phyloP scores from a whole-genome alignment of 2,113 vertebrate genomes.

The Hoplias malabaricus region DNA sequence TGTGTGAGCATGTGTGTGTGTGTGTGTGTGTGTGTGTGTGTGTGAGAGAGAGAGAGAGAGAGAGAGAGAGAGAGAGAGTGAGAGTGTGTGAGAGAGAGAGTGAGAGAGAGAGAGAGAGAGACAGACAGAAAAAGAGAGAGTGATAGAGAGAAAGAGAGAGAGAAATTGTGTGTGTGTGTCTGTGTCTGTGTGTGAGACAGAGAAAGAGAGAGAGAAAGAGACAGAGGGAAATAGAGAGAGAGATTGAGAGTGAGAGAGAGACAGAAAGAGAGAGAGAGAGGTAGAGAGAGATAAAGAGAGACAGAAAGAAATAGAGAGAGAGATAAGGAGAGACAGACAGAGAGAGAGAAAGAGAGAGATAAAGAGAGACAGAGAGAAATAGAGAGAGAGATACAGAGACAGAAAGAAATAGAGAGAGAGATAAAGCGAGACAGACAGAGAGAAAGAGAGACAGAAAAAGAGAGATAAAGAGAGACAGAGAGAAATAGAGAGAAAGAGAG shows the following conservation, averaged over 20 bases:
- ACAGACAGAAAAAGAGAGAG: not conserved
- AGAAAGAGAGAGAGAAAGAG: not conserved
- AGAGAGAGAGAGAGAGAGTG: not conserved
- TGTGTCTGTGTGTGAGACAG: not conserved
- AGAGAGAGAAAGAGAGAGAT: not conserved
- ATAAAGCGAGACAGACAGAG: not conserved
- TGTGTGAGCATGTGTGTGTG: constrained; percentile 9
- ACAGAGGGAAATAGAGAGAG: not conserved
- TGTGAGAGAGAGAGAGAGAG: not conserved
- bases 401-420: too few species aligned
- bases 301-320: not conserved
- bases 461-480: not conserved
- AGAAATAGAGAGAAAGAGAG: not conserved
- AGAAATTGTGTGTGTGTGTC: constrained; percentile 4
- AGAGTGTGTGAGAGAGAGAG: not conserved
- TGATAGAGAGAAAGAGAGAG: too few species aligned
- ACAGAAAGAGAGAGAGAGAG: too few species aligned
- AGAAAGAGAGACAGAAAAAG: not conserved
- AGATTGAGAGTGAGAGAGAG: not conserved
- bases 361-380: not conserved
- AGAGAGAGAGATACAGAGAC: too few species aligned
- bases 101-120: not conserved
- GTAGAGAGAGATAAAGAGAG: not conserved
- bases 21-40: constrained; percentile 2
- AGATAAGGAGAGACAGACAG: not conserved